These are phyloP conservation scores for Enteromius treurensis DNA, from an alignment of 2,797 vertebrate species.

Conservation along the genomic window DNA sequence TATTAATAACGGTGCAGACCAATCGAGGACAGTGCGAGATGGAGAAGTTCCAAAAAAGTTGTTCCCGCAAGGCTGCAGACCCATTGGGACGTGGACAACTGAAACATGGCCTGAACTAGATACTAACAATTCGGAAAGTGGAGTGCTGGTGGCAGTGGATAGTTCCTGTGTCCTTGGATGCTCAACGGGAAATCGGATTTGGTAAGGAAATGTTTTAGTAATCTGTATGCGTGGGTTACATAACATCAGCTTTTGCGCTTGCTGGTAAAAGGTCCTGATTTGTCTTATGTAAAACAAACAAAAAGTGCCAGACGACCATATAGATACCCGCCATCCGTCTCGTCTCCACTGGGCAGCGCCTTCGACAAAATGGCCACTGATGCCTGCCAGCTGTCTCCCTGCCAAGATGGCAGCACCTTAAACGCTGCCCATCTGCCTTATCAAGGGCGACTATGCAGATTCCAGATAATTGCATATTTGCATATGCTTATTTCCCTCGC, in stretches of 20 bases:
- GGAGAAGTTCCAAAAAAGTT: constrained; percentile 11
- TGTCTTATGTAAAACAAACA: constrained; percentile 14
- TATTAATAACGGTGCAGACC: constrained; percentile 37
- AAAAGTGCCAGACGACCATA: constrained; percentile 22
- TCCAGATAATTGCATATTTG: constrained; percentile 77
- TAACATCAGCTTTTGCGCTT: constrained; percentile 7
- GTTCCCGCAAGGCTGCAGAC: constrained; percentile 4
- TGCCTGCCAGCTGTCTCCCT: constrained; percentile 77
- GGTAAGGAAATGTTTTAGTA: constrained; percentile 46
- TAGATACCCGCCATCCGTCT: constrained; percentile 59
- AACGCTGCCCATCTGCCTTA: constrained; percentile 78
- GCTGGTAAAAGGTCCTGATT: background rate
- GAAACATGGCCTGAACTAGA: background rate
- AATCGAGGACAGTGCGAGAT: constrained; percentile 17
- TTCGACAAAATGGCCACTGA: constrained; percentile 82
- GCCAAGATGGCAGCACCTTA: constrained; percentile 79
- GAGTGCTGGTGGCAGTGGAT: constrained; percentile 20
- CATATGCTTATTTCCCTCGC: constrained; percentile 66
- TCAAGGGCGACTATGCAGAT: constrained; percentile 80
- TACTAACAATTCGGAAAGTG: constrained; percentile 2
- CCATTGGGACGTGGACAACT: constrained; percentile 31
- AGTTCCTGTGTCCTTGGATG: constrained; percentile 39
- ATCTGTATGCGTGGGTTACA: constrained; percentile 14
- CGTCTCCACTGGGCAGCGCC: constrained; percentile 74
- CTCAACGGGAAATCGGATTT: background rate